Evolutionary conservation across 37 sponge, comb jelly and placozoan species (phyloP).

Genomic region (Beroe ovata): DNA sequence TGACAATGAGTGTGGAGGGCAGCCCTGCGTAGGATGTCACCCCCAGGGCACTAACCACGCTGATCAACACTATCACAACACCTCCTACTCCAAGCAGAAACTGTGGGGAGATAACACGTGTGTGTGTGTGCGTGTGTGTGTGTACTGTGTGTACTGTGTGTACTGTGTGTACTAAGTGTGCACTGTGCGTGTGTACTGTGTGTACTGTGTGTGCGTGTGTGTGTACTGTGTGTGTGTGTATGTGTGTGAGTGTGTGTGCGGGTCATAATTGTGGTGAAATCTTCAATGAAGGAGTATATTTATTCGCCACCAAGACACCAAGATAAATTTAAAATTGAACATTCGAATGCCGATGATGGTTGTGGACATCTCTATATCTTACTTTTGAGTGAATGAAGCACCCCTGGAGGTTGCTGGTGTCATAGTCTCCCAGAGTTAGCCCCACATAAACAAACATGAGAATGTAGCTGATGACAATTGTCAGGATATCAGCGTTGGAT

Average conservation of each 20-base stretch:
- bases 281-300: neutral
- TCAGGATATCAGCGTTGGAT: slow-evolving; percentile 33
- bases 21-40: slow-evolving; percentile 61
- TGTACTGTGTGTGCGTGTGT: no score
- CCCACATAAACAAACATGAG: slow-evolving; percentile 64
- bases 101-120: no score
- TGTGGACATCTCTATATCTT: neutral
- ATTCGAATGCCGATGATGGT: neutral
- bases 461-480: slow-evolving; percentile 54
- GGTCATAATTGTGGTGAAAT: no score
- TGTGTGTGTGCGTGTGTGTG: no score
- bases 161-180: no score
- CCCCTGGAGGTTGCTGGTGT: neutral
- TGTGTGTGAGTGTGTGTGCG: no score
- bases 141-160: no score
- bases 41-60: slow-evolving; percentile 60
- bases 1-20: slow-evolving; percentile 36
- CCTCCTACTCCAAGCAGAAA: slow-evolving; percentile 40
- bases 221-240: no score
- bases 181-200: no score
- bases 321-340: neutral
- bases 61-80: slow-evolving; percentile 7
- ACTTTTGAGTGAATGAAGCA: slow-evolving; percentile 47
- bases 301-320: no score
- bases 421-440: slow-evolving; percentile 21